phyloP scores from a whole-genome alignment of 2,113 vertebrate genomes.

The Nanorana parkeri region DNA sequence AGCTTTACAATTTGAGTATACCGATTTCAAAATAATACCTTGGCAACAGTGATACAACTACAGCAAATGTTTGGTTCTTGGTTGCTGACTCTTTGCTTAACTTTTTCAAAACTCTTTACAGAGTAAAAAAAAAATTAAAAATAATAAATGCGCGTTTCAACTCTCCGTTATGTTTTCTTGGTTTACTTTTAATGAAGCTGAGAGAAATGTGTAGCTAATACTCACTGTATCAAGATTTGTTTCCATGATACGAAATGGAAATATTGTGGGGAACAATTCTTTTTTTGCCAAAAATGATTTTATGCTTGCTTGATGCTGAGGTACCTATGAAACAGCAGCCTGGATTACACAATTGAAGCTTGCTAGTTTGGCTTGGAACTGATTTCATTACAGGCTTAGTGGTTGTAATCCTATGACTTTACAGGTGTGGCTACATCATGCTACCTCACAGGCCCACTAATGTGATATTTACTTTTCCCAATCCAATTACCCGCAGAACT shows the following conservation, averaged over 20 bases:
- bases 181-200: too few species aligned
- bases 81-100: too few species aligned
- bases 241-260: constrained; percentile 65
- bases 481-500: constrained; percentile 82
- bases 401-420: constrained; percentile 68
- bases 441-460: constrained; percentile 77
- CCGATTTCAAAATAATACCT: too few species aligned
- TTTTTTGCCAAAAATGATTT: constrained; percentile 65
- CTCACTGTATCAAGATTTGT: too few species aligned
- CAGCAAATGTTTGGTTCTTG: too few species aligned
- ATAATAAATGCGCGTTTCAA: too few species aligned
- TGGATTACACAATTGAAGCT: constrained; percentile 63
- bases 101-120: too few species aligned
- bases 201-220: too few species aligned
- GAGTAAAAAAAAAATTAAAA: too few species aligned
- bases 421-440: constrained; percentile 74
- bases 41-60: too few species aligned
- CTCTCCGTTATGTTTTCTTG: too few species aligned
- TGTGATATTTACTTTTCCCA: constrained; percentile 76
- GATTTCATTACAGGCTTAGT: constrained; percentile 69
- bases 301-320: constrained; percentile 63
- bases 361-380: constrained; percentile 66
- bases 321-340: constrained; percentile 62
- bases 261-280: constrained; percentile 40
- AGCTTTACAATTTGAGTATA: too few species aligned